Conservation (phyloP, 2,888 invertebrate species). For the Acronicta aceris region DNA sequence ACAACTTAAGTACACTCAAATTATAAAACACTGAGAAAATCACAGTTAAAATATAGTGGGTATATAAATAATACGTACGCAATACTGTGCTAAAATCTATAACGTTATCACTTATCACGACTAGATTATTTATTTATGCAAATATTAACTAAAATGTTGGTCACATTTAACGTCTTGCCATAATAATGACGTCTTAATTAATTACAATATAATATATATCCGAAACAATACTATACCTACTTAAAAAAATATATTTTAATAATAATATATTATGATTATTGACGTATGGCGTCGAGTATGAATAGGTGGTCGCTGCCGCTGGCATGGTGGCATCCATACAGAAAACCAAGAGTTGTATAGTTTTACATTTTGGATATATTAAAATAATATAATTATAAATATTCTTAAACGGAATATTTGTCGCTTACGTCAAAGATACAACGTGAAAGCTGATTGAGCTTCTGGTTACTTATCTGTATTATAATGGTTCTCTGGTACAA, state of each 20-base stretch:
- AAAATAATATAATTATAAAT: no score
- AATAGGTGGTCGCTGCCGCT: not conserved
- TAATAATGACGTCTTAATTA: constrained; percentile 15
- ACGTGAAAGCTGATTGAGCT: no score
- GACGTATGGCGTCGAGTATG: constrained; percentile 2
- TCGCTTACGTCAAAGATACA: no score
- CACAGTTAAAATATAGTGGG: constrained; percentile 49
- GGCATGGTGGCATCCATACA: no score
- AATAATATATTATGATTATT: no score
- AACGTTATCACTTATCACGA: constrained; percentile 61
- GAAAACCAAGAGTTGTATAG: no score
- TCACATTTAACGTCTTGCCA: constrained; percentile 27
- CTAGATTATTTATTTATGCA: constrained; percentile 56
- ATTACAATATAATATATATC: constrained; percentile 27
- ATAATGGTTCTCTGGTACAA: no score
- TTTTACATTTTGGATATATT: no score
- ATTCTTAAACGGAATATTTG: no score
- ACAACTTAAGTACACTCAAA: constrained; percentile 52
- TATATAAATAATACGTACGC: constrained; percentile 41
- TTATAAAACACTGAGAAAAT: constrained; percentile 52
- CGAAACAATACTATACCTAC: constrained; percentile 18
- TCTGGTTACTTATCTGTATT: no score
- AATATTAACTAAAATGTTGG: constrained; percentile 28
- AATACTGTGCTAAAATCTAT: constrained; percentile 42
- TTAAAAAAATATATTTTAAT: no score